Evolutionary conservation across 1,140 invertebrate species (phyloP).

Genomic region (Coboldia fuscipes): DNA sequence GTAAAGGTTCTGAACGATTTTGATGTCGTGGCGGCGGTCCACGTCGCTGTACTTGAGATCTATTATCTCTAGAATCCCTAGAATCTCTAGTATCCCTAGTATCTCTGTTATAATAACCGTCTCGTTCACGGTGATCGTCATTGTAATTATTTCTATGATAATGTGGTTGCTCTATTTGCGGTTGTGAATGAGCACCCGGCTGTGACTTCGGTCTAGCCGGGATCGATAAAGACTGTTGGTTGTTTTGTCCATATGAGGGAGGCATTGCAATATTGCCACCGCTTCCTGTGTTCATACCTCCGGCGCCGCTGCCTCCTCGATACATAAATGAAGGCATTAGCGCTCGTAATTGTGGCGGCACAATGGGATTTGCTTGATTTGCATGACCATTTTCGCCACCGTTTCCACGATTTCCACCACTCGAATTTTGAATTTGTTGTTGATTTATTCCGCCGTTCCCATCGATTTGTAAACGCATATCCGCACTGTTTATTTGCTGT

Average conservation of each 20-base stretch:
- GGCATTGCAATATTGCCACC: conserved; percentile 3
- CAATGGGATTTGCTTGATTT: conserved; percentile 25
- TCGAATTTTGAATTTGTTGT: too few species aligned
- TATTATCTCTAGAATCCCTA: too few species aligned
- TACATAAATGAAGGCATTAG: conserved; percentile 20
- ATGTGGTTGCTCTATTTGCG: too few species aligned
- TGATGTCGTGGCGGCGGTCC: background rate
- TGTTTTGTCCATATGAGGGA: conserved; percentile 3
- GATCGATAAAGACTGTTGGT: background rate
- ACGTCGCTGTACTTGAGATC: too few species aligned
- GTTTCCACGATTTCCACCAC: conserved; percentile 6
- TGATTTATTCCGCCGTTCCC: conserved; percentile 18
- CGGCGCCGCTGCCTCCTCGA: conserved; percentile 22
- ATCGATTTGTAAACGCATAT: conserved; percentile 18
- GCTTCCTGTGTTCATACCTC: conserved; percentile 7
- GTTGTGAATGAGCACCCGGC: conserved; percentile 7
- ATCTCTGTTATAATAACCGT: too few species aligned
- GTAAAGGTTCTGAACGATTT: background rate
- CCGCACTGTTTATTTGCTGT: conserved; percentile 6
- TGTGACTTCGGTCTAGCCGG: conserved; percentile 1
- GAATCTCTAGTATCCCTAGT: too few species aligned
- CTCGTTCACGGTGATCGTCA: too few species aligned
- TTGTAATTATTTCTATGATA: too few species aligned
- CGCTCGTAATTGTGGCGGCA: conserved; percentile 22
- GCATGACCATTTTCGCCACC: conserved; percentile 21